Base-by-base conservation (phyloP, 2,797 vertebrate species). In the Merluccius polli region DNA sequence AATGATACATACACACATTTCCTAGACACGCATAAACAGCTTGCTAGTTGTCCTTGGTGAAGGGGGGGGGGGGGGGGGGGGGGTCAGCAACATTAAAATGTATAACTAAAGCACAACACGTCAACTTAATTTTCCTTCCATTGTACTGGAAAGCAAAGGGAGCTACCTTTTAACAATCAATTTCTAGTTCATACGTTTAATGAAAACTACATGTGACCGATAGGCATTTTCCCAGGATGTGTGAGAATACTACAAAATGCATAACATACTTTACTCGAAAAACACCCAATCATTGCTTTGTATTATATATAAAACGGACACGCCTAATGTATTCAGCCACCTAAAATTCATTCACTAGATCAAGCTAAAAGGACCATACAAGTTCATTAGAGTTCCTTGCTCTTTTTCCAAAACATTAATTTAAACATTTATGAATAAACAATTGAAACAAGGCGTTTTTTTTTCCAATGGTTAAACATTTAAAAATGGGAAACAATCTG, bases 1-100 rank as follows among this genome's bases (percentile, higher is more conserved):
- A 93, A 94, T 91, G 85, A 94, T 93, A 93, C 86, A 92, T 84
- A 93, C 89, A 94, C 92, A 94, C 90, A 81, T 90, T 93, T 91
- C 92, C 91, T 90, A 93, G 87, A 93, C 85, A 89, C 77, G 78
- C 87, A 89, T 84, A 89, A 87, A 85, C 84, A 76, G 85, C 87
- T 81, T 89, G 84, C 81, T 88, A 80, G 85, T 86, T 68, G 77
- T 77, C 77, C 75, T 78, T 68, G 38, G 72, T 38, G 63, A 78
- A 36, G 76, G 77, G 72, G 70, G 52, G 78, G 78, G 10, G 52
- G n/a, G 74, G 71, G 63, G 79, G 48, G 77, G 80, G 70, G 72
- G 73, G 78, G 78, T 89, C 84, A 88, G 89, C 89, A 91, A 92
- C 86, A 92, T 92, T 85, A 86, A 89, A 81, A 81, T 87, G 88